Percentiles rank a stretch among this genome's conserved stretches.
Conservation (phyloP, 2,113 vertebrate genomes). For the Leptosomus discolor region DNA sequence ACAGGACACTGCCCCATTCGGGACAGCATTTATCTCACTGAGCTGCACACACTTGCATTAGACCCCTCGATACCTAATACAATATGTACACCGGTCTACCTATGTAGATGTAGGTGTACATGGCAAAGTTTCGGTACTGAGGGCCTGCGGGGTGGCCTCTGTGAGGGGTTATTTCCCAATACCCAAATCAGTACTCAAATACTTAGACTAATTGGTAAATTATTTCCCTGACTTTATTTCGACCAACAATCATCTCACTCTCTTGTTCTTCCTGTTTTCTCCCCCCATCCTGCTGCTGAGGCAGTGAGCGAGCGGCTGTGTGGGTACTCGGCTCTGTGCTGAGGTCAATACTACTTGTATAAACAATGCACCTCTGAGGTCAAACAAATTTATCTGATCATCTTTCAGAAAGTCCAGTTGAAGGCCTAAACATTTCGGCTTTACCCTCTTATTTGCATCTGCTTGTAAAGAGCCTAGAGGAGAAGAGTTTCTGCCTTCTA, state of each 20-base stretch:
- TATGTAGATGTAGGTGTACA: too few relatives aligned
- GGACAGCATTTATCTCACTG: background rate
- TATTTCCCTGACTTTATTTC: background rate
- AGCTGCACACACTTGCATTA: background rate
- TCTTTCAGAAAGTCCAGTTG: background rate
- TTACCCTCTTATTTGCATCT: background rate
- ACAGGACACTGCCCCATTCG: background rate
- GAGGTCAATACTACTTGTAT: background rate
- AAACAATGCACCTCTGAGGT: background rate
- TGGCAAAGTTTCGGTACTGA: background rate
- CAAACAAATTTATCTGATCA: background rate
- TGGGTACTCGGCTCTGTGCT: fast-evolving
- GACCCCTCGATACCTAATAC: background rate
- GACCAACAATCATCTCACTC: background rate
- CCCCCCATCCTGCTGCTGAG: fast-evolving
- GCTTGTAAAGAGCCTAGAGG: background rate
- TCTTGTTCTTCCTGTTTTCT: background rate
- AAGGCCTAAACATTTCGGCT: background rate
- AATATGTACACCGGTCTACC: background rate
- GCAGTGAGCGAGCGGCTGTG: fast-evolving
- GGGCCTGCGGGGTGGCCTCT: too few relatives aligned
- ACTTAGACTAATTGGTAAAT: background rate
- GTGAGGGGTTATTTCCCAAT: background rate
- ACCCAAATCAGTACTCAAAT: background rate
- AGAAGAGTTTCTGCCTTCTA: background rate